These are phyloP conservation scores for Alces alces DNA, from an alignment of 2,113 vertebrate species.

Conservation along the genomic window DNA sequence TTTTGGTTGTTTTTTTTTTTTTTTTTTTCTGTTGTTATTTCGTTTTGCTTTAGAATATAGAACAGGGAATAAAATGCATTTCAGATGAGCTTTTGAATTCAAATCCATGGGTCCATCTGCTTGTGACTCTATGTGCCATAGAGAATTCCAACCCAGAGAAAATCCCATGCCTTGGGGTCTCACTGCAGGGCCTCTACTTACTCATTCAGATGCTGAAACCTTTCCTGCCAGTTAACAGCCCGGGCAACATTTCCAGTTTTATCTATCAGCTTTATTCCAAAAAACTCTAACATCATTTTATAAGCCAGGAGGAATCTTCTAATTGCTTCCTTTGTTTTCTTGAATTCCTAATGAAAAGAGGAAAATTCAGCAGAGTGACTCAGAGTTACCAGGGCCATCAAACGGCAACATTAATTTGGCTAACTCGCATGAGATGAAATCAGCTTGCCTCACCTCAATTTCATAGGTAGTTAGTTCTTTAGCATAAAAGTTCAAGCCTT, in stretches of 20 bases:
- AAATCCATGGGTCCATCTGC: neutral
- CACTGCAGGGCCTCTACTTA: constrained; percentile 76
- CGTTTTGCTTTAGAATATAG: neutral
- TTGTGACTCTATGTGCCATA: neutral
- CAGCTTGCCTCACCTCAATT: constrained; percentile 90
- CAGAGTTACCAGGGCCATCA: constrained; percentile 14
- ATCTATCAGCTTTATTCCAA: constrained; percentile 94
- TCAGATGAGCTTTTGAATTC: neutral
- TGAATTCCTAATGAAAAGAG: constrained; percentile 90
- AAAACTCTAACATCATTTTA: constrained; percentile 98
- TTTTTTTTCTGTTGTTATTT: neutral
- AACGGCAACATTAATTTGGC: neutral
- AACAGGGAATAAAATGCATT: neutral
- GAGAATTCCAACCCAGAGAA: neutral
- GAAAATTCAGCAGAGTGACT: neutral
- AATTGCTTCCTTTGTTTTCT: constrained; percentile 96
- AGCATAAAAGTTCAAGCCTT: constrained; percentile 99
- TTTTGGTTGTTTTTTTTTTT: neutral
- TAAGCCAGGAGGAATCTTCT: constrained; percentile 94
- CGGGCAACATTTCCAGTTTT: constrained; percentile 93
- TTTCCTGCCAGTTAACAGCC: constrained; percentile 93
- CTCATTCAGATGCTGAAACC: constrained; percentile 99
- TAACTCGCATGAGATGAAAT: neutral
- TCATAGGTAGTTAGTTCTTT: constrained; percentile 98
- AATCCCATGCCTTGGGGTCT: no score